Evolutionary conservation across 2,113 vertebrate species (phyloP).

Genomic region (Choloepus hoffmanni): DNA sequence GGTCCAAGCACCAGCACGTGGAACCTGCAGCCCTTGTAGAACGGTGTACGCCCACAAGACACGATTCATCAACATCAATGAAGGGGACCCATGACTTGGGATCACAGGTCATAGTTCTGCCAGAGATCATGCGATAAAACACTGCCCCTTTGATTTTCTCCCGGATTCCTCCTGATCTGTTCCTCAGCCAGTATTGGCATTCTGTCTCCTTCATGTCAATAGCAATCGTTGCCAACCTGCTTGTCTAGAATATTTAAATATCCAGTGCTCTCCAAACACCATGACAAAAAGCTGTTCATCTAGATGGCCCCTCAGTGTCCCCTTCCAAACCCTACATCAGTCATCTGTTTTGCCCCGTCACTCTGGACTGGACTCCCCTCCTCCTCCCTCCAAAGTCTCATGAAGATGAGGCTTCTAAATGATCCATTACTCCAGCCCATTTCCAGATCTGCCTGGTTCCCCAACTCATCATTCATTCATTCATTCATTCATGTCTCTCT

Average conservation of each 20-base stretch:
- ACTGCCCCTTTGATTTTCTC: not conserved
- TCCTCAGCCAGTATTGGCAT: not conserved
- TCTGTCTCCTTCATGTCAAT: not conserved
- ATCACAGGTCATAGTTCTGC: not conserved
- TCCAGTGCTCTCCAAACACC: not conserved
- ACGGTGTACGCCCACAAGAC: fast-evolving
- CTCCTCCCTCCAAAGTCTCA: not conserved
- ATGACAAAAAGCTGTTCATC: not conserved
- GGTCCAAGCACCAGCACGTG: not conserved
- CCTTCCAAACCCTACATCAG: fast-evolving
- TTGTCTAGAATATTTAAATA: not conserved
- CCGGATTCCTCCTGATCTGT: not conserved
- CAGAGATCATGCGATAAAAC: not conserved
- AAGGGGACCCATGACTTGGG: not conserved
- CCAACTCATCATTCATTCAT: not conserved
- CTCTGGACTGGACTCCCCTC: not conserved
- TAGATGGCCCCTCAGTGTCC: too few relatives aligned
- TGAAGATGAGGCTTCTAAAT: not conserved
- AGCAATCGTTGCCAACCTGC: fast-evolving
- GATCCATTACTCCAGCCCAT: not conserved
- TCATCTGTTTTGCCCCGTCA: not conserved
- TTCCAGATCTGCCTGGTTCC: not conserved
- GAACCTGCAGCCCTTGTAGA: not conserved
- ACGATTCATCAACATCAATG: too few relatives aligned
- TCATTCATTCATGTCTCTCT: not conserved